phyloP scores from a whole-genome alignment of 2,797 vertebrate species.

The Melanotaenia pygmaea region DNA sequence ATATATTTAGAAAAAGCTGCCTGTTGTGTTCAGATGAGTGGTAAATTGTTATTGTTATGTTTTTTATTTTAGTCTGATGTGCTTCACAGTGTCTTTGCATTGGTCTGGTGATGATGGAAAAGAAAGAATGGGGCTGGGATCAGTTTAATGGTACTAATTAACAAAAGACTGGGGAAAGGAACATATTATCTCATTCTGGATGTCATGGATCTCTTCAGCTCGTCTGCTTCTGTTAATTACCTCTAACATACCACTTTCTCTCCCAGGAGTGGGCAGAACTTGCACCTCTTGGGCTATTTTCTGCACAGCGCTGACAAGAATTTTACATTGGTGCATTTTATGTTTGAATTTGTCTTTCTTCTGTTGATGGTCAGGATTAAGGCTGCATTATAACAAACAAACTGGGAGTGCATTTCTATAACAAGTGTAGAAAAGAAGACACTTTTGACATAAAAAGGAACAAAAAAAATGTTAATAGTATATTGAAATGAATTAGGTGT shows the following conservation, averaged over 20 bases:
- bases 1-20: constrained; percentile 73
- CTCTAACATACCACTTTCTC: constrained; percentile 60
- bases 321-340: constrained; percentile 35
- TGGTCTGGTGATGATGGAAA: constrained; percentile 62
- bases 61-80: constrained; percentile 63
- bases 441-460: too few species aligned
- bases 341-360: background rate
- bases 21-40: constrained; percentile 63
- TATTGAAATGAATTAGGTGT: constrained; percentile 1
- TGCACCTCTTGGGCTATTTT: constrained; percentile 58
- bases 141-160: constrained; percentile 80
- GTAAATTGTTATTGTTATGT: constrained; percentile 70
- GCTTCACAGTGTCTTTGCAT: constrained; percentile 56
- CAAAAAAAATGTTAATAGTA: background rate
- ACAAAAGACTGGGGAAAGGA: constrained; percentile 72
- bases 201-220: constrained; percentile 70
- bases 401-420: constrained; percentile 9
- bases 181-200: constrained; percentile 62
- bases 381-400: background rate
- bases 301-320: constrained; percentile 63
- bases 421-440: background rate
- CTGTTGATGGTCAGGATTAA: constrained; percentile 24
- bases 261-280: constrained; percentile 58
- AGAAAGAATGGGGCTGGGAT: constrained; percentile 66
- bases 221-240: constrained; percentile 76